Evolutionary conservation across 1,140 invertebrate species (phyloP), one percentile per base, ranked within the genome.

Genomic region (Aleiodes sp.): DNA sequence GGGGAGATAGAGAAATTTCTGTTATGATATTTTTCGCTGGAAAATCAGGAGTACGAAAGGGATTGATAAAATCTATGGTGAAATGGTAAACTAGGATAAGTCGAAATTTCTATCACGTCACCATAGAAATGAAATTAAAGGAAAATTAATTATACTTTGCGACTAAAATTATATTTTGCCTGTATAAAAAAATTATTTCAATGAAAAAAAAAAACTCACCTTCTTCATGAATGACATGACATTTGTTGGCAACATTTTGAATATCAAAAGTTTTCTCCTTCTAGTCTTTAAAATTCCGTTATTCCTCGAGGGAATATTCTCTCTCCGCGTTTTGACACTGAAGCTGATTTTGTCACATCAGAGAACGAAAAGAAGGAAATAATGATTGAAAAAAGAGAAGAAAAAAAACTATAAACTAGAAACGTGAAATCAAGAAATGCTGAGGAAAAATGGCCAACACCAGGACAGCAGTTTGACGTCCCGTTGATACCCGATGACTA

Each of bases 141-240:
- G n/a, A n/a, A 19, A 28, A 31, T 24, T 31, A 59, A 28, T 46
- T 72, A 24, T 64, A 46, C 29, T 33, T 37, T 41, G 56, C 28
- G 61, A 10, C 4, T 29, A 19, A 60, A 68, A 61, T 35, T 65
- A 39, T 46, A 10, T 68, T 59, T 43, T 60, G 62, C 31, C 31
- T 10, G 10, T 19, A 46, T 16, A 16, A 46, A 46, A 12, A 46
- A 2, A 46, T 19, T 46, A 46, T 8, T 7, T 24, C n/a, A 6
- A 52, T 60, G 62, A 41, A 63, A 56, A 63, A 39, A 70, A 66
- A 70, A 70, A 39, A 84, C 88, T 89, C 80, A 94, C 92, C 92
- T 93, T 94, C 79, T 93, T 94, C 89, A 94, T 91, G 82, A 93
- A 93, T 74, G 91, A 93, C 89, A 93, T 91, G 73, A 93, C 91